Percentiles rank a stretch among this genome's conserved stretches.
Conservation (phyloP, 2,113 vertebrate genomes). For the Peromyscus polionotus region DNA sequence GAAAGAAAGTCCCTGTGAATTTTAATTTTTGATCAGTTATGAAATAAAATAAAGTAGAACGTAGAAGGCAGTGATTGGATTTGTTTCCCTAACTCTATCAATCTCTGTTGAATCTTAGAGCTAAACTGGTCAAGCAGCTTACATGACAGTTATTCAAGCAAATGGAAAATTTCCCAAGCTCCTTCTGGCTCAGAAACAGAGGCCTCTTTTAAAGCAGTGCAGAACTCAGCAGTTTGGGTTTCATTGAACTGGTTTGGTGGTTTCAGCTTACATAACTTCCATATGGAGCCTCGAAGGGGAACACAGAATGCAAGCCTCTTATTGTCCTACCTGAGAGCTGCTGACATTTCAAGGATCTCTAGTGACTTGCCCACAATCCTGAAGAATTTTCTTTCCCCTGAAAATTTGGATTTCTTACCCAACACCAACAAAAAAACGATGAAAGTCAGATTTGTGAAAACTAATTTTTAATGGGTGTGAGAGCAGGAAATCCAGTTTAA, state of each 20-base stretch:
- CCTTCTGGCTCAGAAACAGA: conserved; percentile 75
- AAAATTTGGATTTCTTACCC: conserved; percentile 40
- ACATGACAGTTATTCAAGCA: conserved; percentile 58
- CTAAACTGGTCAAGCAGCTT: conserved; percentile 69
- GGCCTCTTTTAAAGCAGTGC: conserved; percentile 66
- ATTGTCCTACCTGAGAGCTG: conserved; percentile 29
- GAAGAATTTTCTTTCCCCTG: background rate
- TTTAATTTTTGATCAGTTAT: conserved; percentile 58
- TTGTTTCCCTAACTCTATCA: conserved; percentile 23
- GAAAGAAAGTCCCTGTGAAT: conserved; percentile 57
- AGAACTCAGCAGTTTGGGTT: conserved; percentile 71
- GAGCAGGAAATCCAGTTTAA: conserved; percentile 43
- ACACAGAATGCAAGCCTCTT: background rate
- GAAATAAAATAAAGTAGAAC: conserved; percentile 65
- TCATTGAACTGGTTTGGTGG: conserved; percentile 74
- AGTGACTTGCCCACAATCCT: background rate
- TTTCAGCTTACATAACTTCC: conserved; percentile 73
- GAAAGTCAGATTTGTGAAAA: conserved; percentile 56
- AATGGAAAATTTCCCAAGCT: conserved; percentile 75
- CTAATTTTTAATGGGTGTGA: background rate
- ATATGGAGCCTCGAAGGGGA: conserved; percentile 44
- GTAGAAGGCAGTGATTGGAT: conserved; percentile 49
- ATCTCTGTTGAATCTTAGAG: conserved; percentile 63
- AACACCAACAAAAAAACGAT: conserved; percentile 17
- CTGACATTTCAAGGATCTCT: background rate